Evolutionary conservation across 2,797 vertebrate species (phyloP).

Genomic region (Psittacula echo): DNA sequence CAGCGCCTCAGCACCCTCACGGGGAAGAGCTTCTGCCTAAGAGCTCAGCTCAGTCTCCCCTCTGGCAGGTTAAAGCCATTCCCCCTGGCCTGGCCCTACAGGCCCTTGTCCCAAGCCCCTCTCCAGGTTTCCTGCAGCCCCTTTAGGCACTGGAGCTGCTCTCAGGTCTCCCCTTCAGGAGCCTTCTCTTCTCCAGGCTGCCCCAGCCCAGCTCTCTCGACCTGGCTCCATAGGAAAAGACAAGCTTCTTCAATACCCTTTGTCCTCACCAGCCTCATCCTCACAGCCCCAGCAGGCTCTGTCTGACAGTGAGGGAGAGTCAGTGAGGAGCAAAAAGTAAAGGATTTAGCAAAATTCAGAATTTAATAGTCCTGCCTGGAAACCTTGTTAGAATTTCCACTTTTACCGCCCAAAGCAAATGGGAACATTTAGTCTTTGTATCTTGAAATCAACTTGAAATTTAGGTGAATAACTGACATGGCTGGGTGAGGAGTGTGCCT

Average conservation of each 20-base stretch:
- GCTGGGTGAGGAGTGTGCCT: not conserved
- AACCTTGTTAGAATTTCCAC: not conserved
- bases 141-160: not conserved
- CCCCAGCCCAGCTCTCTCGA: not conserved
- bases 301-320: not conserved
- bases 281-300: not conserved
- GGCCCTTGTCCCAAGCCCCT: too few relatives aligned
- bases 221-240: not conserved
- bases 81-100: too few relatives aligned
- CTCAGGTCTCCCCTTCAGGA: not conserved
- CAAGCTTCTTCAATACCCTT: not conserved
- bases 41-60: too few relatives aligned
- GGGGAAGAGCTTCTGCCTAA: too few relatives aligned
- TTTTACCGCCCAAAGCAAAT: not conserved
- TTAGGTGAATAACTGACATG: rapidly evolving
- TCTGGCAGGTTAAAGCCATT: too few relatives aligned
- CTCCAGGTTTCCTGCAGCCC: not conserved
- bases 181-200: not conserved
- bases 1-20: too few relatives aligned
- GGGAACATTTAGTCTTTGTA: not conserved
- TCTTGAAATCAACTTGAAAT: not conserved
- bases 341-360: not conserved
- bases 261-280: not conserved
- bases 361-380: not conserved
- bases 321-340: not conserved